Conservation (phyloP, 2,888 invertebrate genomes). For the Aphodius sticticus region DNA sequence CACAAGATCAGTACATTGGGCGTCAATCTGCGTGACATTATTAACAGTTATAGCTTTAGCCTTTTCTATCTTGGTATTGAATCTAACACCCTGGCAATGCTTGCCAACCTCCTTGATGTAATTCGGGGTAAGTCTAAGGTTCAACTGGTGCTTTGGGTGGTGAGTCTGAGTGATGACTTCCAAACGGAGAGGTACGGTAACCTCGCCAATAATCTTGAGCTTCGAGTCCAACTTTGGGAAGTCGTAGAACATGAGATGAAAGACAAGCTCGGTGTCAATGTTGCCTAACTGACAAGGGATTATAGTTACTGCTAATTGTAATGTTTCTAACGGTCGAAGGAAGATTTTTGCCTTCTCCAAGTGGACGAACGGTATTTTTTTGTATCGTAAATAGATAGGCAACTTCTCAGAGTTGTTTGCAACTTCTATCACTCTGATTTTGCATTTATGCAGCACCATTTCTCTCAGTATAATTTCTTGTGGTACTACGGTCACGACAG, state of each 20-base stretch:
- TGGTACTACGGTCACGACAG: background rate
- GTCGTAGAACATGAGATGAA: constrained; percentile 12
- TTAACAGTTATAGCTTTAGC: constrained; percentile 13
- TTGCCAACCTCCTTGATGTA: constrained; percentile 15
- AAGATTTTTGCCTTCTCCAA: background rate
- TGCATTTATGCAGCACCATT: background rate
- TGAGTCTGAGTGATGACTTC: constrained; percentile 1
- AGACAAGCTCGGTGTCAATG: constrained; percentile 7
- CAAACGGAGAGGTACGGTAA: background rate
- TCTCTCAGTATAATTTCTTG: background rate
- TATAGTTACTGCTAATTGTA: constrained; percentile 4
- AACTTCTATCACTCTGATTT: constrained; percentile 8
- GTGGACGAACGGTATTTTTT: background rate
- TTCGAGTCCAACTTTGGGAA: background rate
- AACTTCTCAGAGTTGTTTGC: constrained; percentile 11
- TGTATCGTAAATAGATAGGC: constrained; percentile 7
- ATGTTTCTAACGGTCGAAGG: background rate
- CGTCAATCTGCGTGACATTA: constrained; percentile 11
- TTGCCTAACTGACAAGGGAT: constrained; percentile 5
- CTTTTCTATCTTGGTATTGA: constrained; percentile 10
- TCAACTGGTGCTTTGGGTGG: constrained; percentile 11
- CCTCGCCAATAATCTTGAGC: constrained; percentile 7
- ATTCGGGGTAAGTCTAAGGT: constrained; percentile 11
- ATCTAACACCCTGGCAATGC: constrained; percentile 7
- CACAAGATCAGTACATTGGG: background rate